Evolutionary conservation across 2,888 invertebrate genomes (phyloP), one percentile per base, ranked within the genome.

Genomic region (Drosophila melanosoma): DNA sequence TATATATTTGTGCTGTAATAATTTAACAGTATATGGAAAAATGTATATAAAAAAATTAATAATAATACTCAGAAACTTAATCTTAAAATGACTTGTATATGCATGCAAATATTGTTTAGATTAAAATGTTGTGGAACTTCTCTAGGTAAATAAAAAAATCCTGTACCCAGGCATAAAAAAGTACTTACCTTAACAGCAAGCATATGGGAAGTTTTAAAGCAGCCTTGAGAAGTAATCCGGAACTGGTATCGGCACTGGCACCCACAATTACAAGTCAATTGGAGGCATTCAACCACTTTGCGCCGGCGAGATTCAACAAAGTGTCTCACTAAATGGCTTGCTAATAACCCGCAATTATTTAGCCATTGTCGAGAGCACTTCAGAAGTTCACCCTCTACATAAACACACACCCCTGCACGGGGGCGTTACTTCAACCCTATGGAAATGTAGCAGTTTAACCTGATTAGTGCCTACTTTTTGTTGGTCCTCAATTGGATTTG

Each of bases 341-440:
- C 81, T 81, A 82, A 81, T 85, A 85, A 83, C 83, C 83, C 83
- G 77, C 81, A 84, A 84, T 84, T 84, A 84, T 83, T 79, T 76
- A 73, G 48, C 75, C 73, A 86, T 84, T 85, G 86, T 84, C 69
- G 49, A 70, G 72, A 70, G 81, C 64, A 63, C 60, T 75, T 64
- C 64, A 52, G 42, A 10, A 12, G 58, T 66, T 42, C 71, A 72
- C 72, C 69, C 78, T 72, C 73, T 32, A 20, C 42, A 15, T 20
- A 57, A 17, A 20, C 11, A 51, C 26, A 53, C 60, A 60, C 51
- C 40, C 63, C 64, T 17, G 32, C 15, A 33, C n/a, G 54, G 20
- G 12, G 29, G 63, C 51, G 71, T 40, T 64, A 49, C 35, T 72
- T 72, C 82, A 84, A 82, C 84, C 87, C 87, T 71, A 76, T 74